Evolutionary conservation across 2,888 invertebrate species (phyloP), one percentile per base, ranked within the genome.

Genomic region (Callosobruchus maculatus): DNA sequence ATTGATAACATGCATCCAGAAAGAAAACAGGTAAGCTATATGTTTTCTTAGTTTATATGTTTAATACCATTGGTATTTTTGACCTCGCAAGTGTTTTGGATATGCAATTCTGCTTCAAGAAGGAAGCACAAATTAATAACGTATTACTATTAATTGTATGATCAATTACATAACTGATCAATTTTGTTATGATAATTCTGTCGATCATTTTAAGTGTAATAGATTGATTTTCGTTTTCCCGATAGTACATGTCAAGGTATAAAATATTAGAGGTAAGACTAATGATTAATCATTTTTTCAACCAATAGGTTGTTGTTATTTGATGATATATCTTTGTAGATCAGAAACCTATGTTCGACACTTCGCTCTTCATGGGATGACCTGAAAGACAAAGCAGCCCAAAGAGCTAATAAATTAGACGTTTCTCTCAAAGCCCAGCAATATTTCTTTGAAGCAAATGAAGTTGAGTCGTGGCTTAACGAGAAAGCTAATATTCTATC

Each of bases 381-480:
- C 72, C 89, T 97, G 13, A 91, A 93, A 67, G 89, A 90, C 21
- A 92, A 92, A 77, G 93, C 94, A 0, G 90, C 90, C 30, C 92
- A 93, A 77, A 90, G 97, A 70, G 93, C 92, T 26, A 91, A 91
- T 67, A 93, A 94, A 76, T 89, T 98, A 75, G 97, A 97, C 80
- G 90, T 95, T 77, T 95, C 96, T 0, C 88, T 97, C 73, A 93
- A 93, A 84, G 95, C 96, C 13, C 98, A 98, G 86, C 96, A 97
- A 89, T 97, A 95, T 88, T 91, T 95, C 88, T 95, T 95, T 83
- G 97, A 97, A 85, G 95, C 96, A 18, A 93, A 93, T 70, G 97
- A 97, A 87, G 94, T 98, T 77, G 98, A 98, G 87, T 93, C 94
- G 26, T 98, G 97, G 97, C 89, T 98, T 77, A 92, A 93, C 67